phyloP scores from a whole-genome alignment of 2,888 invertebrate genomes.

The Eulithis testata region DNA sequence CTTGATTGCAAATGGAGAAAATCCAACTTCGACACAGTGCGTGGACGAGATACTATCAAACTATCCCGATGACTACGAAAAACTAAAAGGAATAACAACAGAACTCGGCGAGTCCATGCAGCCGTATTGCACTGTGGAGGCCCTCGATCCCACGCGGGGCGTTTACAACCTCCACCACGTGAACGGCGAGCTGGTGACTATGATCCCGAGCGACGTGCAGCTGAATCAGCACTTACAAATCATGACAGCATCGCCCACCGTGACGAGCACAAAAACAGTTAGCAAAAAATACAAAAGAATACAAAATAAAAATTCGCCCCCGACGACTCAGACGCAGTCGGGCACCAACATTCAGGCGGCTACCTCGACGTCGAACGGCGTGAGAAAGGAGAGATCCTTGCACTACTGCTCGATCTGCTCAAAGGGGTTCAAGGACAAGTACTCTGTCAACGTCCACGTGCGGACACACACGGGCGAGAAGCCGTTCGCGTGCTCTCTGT shows the following conservation, averaged over 20 bases:
- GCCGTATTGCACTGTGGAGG: conserved; percentile 86
- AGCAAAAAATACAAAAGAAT: conserved; percentile 90
- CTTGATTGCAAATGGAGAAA: conserved; percentile 77
- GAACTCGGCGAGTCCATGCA: conserved; percentile 92
- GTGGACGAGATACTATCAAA: conserved; percentile 88
- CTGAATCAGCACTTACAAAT: conserved; percentile 82
- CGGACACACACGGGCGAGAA: conserved; percentile 99
- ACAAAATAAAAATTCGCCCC: conserved; percentile 80
- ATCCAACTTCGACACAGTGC: conserved; percentile 84
- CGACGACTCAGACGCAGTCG: conserved; percentile 65
- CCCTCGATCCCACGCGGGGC: conserved; percentile 77
- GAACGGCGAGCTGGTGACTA: conserved; percentile 76
- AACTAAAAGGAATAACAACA: conserved; percentile 92
- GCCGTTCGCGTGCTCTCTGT: conserved; percentile 97
- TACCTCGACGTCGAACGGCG: conserved; percentile 88
- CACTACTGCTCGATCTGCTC: conserved; percentile 97
- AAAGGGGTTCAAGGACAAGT: conserved; percentile 97
- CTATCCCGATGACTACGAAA: conserved; percentile 93
- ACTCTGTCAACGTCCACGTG: conserved; percentile 98
- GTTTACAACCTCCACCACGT: conserved; percentile 85
- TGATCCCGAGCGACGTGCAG: conserved; percentile 77
- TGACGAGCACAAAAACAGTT: conserved; percentile 86
- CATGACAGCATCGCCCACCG: conserved; percentile 85
- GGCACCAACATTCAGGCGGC: conserved; percentile 77
- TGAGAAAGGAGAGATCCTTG: conserved; percentile 93